Base-by-base conservation (phyloP, 2,113 vertebrate genomes). In the Elephantulus edwardii region DNA sequence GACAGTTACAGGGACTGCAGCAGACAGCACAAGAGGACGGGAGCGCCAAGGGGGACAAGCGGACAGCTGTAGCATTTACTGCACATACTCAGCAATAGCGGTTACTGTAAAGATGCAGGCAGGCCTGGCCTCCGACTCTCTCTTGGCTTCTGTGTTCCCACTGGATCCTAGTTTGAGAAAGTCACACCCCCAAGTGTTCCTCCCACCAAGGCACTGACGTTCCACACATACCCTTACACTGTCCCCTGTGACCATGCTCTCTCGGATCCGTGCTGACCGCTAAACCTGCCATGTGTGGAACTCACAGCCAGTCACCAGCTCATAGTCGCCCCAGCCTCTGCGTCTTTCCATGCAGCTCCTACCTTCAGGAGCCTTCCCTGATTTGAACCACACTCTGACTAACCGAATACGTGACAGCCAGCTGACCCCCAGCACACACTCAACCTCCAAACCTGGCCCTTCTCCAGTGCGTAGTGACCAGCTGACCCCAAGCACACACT, bases 91-190 rank as follows among this genome's bases (percentile, higher is more conserved):
- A n/a, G n/a, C n/a, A n/a, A n/a, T n/a, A n/a, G n/a, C n/a, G n/a
- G 22, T 75, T 89, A 78, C 85, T 38, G 38, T 79, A 90, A 52
- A 80, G 52, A 70, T 50, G 86, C 48, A 89, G 56, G 50, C 33
- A 50, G 71, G 19, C 19, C 46, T 46, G 10, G 86, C 22, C 48
- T 33, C 42, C 19, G 42, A 54, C 46, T 74, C 40, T 70, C 38
- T 28, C 66, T 68, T 50, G 26, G 62, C 22, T 84, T 91, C 68
- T 35, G 24, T 17, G 62, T 50, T 40, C 50, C 83, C 38, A 70
- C 46, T 86, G 77, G 77, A 92, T 40, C 42, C 54, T 30, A 30
- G 35, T 46, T 50, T 86, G 66, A 76, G 71, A 91, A 52, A 42
- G 22, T 42, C 9, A n/a, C 22, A 30, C 44, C 28, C 35, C 72